Base-by-base conservation (phyloP, 2,113 vertebrate species). In the Semicossyphus pulcher region DNA sequence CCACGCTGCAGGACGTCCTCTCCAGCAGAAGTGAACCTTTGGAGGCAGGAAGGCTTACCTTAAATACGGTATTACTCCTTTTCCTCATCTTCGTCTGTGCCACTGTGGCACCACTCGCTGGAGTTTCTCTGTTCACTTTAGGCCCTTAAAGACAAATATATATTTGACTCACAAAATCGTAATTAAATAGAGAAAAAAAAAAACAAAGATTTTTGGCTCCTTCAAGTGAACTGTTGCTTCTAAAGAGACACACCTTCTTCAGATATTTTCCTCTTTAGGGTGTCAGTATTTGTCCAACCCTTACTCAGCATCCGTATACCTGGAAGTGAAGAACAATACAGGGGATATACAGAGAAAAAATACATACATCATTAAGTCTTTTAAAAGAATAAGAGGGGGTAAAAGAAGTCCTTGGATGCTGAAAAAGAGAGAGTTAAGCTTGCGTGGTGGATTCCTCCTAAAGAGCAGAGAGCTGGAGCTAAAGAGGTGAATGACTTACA, bases 21-120 rank as follows among this genome's bases (percentile, higher is more conserved):
- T 89, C 51, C 60, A 93, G 47, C 20, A 92, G 66, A 31, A 91
- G 2, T 2, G 63, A 29, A 21, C 89, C 87, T 60, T 83, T 20
- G 18, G 14, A 72, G 18, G 90, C 32, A 31, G 90, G 86, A 56
- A 93, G 57, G 57, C 84, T 92, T 66, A 93, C 88, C 49, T 80
- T 90, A 57, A 93, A 93, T 64, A 89, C 81, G 10, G 89, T 75
- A 9, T 78, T 10, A 4, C 18, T 28, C 47, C 2, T 29, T 39
- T 78, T 67, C 23, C 6, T 51, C 2, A 0, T 45, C 34, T 32
- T 53, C 8, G 1, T 57, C 18, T n/a, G 7, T 11, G 7, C 2
- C 16, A 44, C 28, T n/a, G 2, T 21, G 51, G 4, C 36, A 3
- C 3, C 23, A 5, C 7, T 47, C 18, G 18, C 10, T 2, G 36